phyloP scores from a whole-genome alignment of 2,888 invertebrate species.

The Zaprionus bogoriensis region DNA sequence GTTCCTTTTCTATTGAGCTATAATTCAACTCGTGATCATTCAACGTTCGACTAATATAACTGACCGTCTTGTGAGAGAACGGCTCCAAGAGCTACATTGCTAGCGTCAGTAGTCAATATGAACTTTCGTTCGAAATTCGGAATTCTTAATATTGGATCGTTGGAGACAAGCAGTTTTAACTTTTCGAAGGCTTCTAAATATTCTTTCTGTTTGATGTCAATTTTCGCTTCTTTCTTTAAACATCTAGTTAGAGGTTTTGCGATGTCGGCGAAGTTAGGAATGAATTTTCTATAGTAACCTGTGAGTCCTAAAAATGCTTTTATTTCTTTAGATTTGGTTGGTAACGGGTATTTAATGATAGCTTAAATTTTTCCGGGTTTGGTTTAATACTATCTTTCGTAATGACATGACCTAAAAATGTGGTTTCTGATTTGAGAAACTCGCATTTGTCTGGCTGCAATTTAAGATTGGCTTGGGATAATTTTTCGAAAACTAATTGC shows the following conservation, averaged over 20 bases:
- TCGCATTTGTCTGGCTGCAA: constrained; percentile 2
- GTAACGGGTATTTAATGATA: background rate
- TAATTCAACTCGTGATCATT: constrained; percentile 8
- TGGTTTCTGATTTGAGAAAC: background rate
- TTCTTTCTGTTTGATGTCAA: background rate
- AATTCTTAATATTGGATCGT: constrained; percentile 8
- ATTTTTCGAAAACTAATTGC: background rate
- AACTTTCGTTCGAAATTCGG: constrained; percentile 8
- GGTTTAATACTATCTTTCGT: constrained; percentile 5
- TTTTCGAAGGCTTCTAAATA: constrained; percentile 8
- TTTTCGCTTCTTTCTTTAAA: constrained; percentile 2
- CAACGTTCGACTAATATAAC: too few species aligned
- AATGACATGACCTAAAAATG: constrained; percentile 1
- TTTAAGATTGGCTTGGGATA: background rate
- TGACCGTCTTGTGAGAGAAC: background rate
- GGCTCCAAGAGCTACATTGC: constrained; percentile 4
- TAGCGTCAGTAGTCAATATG: constrained; percentile 1
- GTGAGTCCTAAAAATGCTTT: background rate
- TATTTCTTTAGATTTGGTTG: constrained; percentile 1
- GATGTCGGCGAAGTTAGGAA: background rate
- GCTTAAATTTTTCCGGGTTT: background rate
- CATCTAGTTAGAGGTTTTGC: constrained; percentile 2
- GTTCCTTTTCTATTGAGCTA: constrained; percentile 9
- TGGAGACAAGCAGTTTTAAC: constrained; percentile 3
- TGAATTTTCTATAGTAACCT: background rate